Conservation (phyloP, 2,113 vertebrate genomes). For the Gopherus flavomarginatus region DNA sequence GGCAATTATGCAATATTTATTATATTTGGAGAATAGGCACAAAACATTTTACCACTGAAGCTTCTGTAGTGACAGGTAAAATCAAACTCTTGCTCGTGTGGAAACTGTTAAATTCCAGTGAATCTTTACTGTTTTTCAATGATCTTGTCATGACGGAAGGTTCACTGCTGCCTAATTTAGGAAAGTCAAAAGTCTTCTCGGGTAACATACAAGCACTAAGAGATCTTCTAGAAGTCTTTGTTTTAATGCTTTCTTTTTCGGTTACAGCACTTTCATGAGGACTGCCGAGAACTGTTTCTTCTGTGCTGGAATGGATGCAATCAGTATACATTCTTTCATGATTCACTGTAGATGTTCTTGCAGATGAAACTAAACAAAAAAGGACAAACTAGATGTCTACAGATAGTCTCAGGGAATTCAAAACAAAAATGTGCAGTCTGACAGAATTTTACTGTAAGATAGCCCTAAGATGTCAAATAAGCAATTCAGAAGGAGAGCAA, state of each 20-base stretch:
- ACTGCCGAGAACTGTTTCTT: not conserved
- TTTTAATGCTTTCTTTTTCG: not conserved
- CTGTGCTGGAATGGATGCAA: not conserved
- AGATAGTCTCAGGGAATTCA: not conserved
- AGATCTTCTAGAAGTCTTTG: not conserved
- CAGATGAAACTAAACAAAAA: slow-evolving; percentile 30
- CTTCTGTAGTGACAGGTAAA: slow-evolving; percentile 10
- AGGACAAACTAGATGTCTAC: not conserved
- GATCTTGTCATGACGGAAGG: not conserved
- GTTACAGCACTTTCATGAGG: not conserved
- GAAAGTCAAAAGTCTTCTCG: not conserved
- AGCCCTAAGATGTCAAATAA: not conserved
- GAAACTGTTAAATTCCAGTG: not conserved
- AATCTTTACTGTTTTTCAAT: not conserved
- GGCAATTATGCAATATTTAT: not conserved
- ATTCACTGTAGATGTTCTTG: slow-evolving; percentile 13
- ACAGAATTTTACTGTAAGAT: not conserved
- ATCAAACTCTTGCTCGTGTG: not conserved
- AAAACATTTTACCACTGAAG: slow-evolving; percentile 56
- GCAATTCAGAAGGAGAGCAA: not conserved
- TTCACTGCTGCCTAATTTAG: not conserved
- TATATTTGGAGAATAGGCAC: not conserved
- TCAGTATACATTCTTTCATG: not conserved
- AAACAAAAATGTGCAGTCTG: not conserved
- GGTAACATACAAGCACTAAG: not conserved